Evolutionary conservation across 2,113 vertebrate genomes (phyloP), one percentile per base, ranked within the genome.

Genomic region (Sapajus apella): DNA sequence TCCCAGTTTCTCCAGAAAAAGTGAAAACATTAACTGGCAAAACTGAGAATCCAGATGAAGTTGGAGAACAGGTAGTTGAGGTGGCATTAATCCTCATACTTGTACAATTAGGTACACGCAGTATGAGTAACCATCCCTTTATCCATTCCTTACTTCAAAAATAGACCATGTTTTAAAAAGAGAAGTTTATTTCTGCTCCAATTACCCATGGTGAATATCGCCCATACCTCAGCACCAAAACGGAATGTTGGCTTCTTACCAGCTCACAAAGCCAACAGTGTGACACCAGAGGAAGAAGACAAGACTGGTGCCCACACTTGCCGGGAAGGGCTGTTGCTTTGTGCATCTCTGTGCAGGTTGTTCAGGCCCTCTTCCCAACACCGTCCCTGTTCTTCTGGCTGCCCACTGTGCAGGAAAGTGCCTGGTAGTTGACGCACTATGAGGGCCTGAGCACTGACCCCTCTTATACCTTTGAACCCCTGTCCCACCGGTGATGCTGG

Each of bases 381-480:
- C 0, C 12, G 14, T 10, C n/a, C 87, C 84, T 18, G 56, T 21
- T 76, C 94, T 92, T 21, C 73, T 0, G 64, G 76, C 1, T 4
- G 73, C 77, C 86, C 84, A 2, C 16, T 1, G 66, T 17, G 94
- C 8, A 50, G 47, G 17, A 10, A 77, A 89, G 90, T 20, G 84
- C 79, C 95, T 84, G 79, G 58, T 45, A 92, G 82, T 2, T 35
- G 91, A 32, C 0, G 72, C 81, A 40, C 91, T 16, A 17, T 0
- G 73, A 5, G 55, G 80, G 56, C 94, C 73, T 5, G 81, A 20
- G 97, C 77, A 0, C 92, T 92, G 96, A 96, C 96, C 98, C 97
- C n/a, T 40, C 72, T 43, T 10, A 16, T 50, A n/a, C 97, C 95
- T 43, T 17, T 12, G 81, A 95, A 66, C 61, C 20, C 30, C 14